Percentiles rank a stretch among this genome's conserved stretches.
These are phyloP conservation scores for Caranx melampygus DNA, from an alignment of 2,113 vertebrate species.

Conservation along the genomic window DNA sequence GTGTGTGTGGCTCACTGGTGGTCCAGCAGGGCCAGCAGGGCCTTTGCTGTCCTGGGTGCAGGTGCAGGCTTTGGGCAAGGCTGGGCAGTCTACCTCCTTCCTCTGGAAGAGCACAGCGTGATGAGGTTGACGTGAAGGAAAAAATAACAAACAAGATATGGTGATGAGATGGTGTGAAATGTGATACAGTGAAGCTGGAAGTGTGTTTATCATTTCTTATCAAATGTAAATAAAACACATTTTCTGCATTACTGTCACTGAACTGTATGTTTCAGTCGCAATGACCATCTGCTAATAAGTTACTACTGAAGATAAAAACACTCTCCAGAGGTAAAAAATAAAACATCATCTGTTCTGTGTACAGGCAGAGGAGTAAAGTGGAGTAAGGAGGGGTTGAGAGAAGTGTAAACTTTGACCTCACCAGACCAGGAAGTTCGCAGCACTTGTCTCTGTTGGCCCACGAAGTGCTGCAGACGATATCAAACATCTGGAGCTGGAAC, in stretches of 20 bases:
- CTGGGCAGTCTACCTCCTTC: conserved; percentile 92
- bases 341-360: background rate
- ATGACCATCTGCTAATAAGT: no score
- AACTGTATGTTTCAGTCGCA: no score
- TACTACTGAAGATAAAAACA: no score
- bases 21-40: conserved; percentile 89
- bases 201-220: no score
- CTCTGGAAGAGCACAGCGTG: conserved; percentile 82
- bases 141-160: background rate
- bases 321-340: no score
- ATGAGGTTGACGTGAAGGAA: conserved; percentile 12
- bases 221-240: no score
- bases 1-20: conserved; percentile 85
- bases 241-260: no score
- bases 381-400: background rate
- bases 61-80: conserved; percentile 93
- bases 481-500: conserved; percentile 97
- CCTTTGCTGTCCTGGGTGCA: conserved; percentile 94
- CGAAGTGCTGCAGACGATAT: conserved; percentile 94
- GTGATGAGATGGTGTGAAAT: background rate
- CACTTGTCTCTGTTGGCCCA: conserved; percentile 96
- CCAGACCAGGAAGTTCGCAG: conserved; percentile 96
- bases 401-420: conserved; percentile 79
- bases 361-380: background rate
- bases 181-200: background rate